phyloP scores from a whole-genome alignment of 2,797 vertebrate species.

The Discoglossus pictus region DNA sequence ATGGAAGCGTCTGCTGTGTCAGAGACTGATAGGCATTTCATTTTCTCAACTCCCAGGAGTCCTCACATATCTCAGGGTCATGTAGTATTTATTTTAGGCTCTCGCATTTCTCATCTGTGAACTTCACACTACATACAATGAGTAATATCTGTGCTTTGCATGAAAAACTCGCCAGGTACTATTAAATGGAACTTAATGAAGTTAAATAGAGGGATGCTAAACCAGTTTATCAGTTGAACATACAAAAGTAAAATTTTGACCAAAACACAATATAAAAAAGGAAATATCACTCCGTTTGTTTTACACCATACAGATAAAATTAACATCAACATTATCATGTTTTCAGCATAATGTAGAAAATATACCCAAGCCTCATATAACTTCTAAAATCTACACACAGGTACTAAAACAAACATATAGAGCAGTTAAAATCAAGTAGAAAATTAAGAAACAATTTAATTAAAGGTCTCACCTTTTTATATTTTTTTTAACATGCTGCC shows the following conservation, averaged over 20 bases:
- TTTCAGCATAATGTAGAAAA: too few species aligned
- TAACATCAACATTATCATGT: too few species aligned
- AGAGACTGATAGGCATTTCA: slow-evolving; percentile 88
- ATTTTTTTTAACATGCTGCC: too few species aligned
- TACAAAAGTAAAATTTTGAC: slow-evolving; percentile 35
- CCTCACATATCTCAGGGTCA: slow-evolving; percentile 76
- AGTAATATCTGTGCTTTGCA: slow-evolving; percentile 54
- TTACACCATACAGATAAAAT: too few species aligned
- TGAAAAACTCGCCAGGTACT: slow-evolving; percentile 62
- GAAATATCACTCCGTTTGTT: too few species aligned
- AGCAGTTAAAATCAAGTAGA: too few species aligned
- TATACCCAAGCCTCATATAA: too few species aligned
- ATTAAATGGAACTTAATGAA: slow-evolving; percentile 55
- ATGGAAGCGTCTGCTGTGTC: slow-evolving; percentile 82
- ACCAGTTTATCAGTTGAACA: slow-evolving; percentile 55
- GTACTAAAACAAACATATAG: too few species aligned
- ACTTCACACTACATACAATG: slow-evolving; percentile 74
- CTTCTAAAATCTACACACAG: too few species aligned
- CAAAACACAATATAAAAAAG: too few species aligned
- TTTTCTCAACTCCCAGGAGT: slow-evolving; percentile 73
- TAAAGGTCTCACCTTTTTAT: too few species aligned
- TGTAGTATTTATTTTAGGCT: slow-evolving; percentile 69
- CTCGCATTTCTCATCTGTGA: slow-evolving; percentile 71
- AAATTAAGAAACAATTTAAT: too few species aligned
- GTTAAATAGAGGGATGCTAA: slow-evolving; percentile 39